Percentiles rank a stretch among this genome's conserved stretches.
These are phyloP conservation scores for Anthopleura sola DNA, from an alignment of 64 coral and sea anemone genomes.

Conservation along the genomic window DNA sequence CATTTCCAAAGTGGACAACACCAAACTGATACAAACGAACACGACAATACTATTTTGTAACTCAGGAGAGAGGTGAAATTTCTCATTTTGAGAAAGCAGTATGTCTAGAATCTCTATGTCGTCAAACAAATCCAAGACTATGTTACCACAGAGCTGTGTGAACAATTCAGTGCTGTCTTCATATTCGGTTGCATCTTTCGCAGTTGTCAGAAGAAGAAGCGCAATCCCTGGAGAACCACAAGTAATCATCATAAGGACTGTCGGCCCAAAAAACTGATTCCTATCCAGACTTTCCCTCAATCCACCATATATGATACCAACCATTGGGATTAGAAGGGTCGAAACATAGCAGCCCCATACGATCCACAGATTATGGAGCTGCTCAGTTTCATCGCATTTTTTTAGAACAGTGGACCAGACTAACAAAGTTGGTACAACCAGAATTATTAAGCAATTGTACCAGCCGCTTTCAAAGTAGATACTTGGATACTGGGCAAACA, in stretches of 20 bases:
- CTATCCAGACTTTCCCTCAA: conserved; percentile 31
- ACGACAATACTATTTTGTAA: no score
- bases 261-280: conserved; percentile 43
- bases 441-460: neutral
- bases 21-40: conserved; percentile 47
- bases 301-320: conserved; percentile 6
- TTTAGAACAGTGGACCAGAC: neutral
- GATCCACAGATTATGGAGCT: neutral
- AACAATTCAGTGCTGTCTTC: neutral
- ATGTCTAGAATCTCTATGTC: conserved; percentile 45
- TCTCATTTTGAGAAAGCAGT: conserved; percentile 7
- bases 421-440: neutral
- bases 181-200: no score
- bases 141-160: neutral
- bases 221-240: conserved; percentile 23
- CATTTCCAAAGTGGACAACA: conserved; percentile 22
- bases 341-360: neutral
- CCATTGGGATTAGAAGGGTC: conserved; percentile 5
- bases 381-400: neutral
- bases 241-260: conserved; percentile 28
- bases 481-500: neutral
- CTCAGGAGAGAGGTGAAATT: no score
- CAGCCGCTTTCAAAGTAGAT: neutral
- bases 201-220: conserved; percentile 17
- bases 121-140: conserved; percentile 55